These are phyloP conservation scores for Lamproptera curius DNA, from an alignment of 2,888 invertebrate genomes.

Conservation along the genomic window DNA sequence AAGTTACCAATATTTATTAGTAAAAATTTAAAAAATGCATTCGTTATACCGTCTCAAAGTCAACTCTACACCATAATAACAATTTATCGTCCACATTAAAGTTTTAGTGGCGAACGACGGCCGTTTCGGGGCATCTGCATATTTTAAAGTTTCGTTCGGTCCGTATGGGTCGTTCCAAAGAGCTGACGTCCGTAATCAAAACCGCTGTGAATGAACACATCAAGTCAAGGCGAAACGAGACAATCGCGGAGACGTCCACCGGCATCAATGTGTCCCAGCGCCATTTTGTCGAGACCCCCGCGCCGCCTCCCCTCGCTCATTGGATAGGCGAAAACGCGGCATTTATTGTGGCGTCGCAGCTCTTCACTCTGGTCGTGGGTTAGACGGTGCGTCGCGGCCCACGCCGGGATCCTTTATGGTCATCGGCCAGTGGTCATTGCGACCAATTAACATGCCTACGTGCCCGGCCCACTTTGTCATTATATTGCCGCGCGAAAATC, in stretches of 20 bases:
- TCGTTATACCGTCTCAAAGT: not conserved
- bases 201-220: slow-evolving; percentile 70
- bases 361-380: slow-evolving; percentile 41
- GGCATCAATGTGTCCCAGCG: slow-evolving; percentile 30
- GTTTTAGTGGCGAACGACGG: slow-evolving; percentile 6
- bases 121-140: slow-evolving; percentile 7
- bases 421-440: slow-evolving; percentile 64
- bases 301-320: slow-evolving; percentile 24
- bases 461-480: slow-evolving; percentile 63
- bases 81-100: slow-evolving; percentile 13
- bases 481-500: slow-evolving; percentile 63
- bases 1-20: too few relatives aligned
- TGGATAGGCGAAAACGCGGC: slow-evolving; percentile 7
- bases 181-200: slow-evolving; percentile 51
- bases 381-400: slow-evolving; percentile 67
- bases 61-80: not conserved
- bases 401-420: slow-evolving; percentile 65
- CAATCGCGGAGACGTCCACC: slow-evolving; percentile 52
- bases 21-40: not conserved
- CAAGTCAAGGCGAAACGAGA: slow-evolving; percentile 45
- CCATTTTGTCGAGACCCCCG: slow-evolving; percentile 35
- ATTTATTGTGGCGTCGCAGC: slow-evolving; percentile 26
- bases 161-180: slow-evolving; percentile 25
- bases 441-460: slow-evolving; percentile 74
- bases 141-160: slow-evolving; percentile 21